Conservation (phyloP, 2,797 vertebrate species). For the Moxostoma hubbsi region DNA sequence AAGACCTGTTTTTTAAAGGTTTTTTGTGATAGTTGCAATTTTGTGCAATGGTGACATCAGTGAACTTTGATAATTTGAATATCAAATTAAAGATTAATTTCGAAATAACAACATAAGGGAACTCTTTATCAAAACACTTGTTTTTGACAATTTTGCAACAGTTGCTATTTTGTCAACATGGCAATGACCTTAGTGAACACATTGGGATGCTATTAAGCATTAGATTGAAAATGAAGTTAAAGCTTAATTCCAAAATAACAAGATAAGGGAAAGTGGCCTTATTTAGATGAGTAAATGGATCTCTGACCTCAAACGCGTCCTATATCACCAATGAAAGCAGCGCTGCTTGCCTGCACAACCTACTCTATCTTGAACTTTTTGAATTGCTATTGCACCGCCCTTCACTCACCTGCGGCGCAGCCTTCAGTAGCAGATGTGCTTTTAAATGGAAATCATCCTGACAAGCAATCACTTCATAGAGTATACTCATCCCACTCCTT, state of each 20-base stretch:
- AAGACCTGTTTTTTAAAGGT: conserved; percentile 61
- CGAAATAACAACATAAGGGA: no score
- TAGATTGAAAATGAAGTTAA: conserved; percentile 33
- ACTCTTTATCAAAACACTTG: no score
- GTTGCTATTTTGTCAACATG: not conserved
- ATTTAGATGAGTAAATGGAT: conserved; percentile 53
- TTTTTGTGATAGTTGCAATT: not conserved
- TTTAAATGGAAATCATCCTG: conserved; percentile 76
- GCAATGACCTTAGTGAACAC: not conserved
- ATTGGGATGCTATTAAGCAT: conserved; percentile 13
- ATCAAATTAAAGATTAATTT: no score
- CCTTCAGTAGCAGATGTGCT: conserved; percentile 73
- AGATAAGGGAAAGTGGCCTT: conserved; percentile 41
- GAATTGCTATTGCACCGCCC: conserved; percentile 24
- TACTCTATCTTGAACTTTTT: conserved; percentile 27
- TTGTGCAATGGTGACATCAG: not conserved
- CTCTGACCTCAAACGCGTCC: conserved; percentile 34
- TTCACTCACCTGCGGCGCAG: conserved; percentile 51
- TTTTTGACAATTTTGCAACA: not conserved
- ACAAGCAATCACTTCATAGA: conserved; percentile 73
- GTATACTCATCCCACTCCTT: conserved; percentile 62
- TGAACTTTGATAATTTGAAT: no score
- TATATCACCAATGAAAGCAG: conserved; percentile 43
- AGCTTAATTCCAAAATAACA: conserved; percentile 37
- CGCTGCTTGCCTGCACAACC: conserved; percentile 12